Evolutionary conservation across 2,113 vertebrate genomes (phyloP).

Genomic region (Ammospiza caudacuta): DNA sequence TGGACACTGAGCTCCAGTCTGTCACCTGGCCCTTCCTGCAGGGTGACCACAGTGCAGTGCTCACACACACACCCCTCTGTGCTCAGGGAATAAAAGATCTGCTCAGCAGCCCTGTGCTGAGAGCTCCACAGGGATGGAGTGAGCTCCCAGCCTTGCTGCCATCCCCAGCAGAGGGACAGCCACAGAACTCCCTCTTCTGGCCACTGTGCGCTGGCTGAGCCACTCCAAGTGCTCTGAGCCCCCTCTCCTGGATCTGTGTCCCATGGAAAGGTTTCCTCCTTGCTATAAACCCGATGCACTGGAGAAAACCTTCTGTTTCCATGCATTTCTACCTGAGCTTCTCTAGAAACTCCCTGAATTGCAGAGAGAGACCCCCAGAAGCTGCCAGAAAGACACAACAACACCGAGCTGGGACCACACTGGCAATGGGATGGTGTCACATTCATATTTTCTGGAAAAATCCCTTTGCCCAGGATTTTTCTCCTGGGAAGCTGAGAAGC

Average conservation of each 20-base stretch:
- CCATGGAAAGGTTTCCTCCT: not conserved
- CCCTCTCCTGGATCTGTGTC: not conserved
- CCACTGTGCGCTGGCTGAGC: not conserved
- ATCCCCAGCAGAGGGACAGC: not conserved
- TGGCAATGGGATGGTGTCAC: not conserved
- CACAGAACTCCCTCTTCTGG: conserved; percentile 43
- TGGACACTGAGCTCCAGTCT: not conserved
- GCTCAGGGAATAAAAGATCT: not conserved
- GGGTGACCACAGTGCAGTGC: not conserved
- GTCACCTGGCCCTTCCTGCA: not conserved
- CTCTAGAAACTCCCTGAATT: not conserved
- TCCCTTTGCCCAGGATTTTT: no score
- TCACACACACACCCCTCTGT: not conserved
- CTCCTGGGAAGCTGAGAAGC: no score
- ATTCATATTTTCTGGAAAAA: no score
- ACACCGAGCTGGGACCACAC: not conserved
- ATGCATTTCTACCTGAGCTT: not conserved
- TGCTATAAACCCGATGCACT: not conserved
- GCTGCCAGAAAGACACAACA: not conserved
- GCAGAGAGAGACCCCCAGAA: not conserved
- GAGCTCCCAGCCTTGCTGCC: not conserved
- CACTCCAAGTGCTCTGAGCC: not conserved
- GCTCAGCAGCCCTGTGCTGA: not conserved
- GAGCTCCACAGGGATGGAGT: accelerated
- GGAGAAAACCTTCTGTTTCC: not conserved